These are phyloP conservation scores for Pandemis cinnamomeana DNA, from an alignment of 2,888 invertebrate genomes.

Conservation along the genomic window DNA sequence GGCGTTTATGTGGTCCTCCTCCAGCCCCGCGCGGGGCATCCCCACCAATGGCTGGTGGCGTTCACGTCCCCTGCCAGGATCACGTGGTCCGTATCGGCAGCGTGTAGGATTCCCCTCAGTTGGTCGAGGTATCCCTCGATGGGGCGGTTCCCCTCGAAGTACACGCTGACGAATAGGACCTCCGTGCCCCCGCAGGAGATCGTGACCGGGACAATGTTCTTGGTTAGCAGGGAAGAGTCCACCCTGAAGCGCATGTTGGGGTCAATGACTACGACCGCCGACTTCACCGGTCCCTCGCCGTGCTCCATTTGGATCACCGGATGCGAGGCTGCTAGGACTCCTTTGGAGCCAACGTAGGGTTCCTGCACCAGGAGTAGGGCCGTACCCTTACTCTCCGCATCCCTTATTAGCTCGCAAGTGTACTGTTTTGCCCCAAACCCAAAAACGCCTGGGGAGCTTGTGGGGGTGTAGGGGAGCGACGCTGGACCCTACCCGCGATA, in stretches of 20 bases:
- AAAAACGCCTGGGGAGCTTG: no score
- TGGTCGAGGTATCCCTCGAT: background rate
- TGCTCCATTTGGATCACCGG: no score
- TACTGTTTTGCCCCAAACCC: no score
- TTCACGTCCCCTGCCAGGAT: constrained; percentile 8
- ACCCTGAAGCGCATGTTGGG: background rate
- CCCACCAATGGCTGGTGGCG: constrained; percentile 15
- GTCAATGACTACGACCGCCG: constrained; percentile 14
- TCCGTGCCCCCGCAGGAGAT: background rate
- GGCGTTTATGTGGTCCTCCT: no score
- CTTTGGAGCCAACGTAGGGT: no score
- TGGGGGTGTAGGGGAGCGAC: no score
- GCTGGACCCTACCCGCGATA: no score
- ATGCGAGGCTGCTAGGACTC: no score
- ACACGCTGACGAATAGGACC: background rate
- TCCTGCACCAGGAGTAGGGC: no score
- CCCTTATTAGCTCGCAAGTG: no score
- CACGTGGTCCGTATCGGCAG: fast-evolving
- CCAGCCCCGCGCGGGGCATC: no score
- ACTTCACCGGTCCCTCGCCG: constrained; percentile 1
- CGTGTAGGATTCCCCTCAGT: background rate
- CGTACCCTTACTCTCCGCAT: no score
- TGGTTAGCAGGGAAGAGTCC: background rate
- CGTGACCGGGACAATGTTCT: background rate
- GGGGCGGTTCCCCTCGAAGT: background rate